These are phyloP conservation scores for Caradrina kadenii DNA, from an alignment of 2,888 invertebrate genomes.

Conservation along the genomic window DNA sequence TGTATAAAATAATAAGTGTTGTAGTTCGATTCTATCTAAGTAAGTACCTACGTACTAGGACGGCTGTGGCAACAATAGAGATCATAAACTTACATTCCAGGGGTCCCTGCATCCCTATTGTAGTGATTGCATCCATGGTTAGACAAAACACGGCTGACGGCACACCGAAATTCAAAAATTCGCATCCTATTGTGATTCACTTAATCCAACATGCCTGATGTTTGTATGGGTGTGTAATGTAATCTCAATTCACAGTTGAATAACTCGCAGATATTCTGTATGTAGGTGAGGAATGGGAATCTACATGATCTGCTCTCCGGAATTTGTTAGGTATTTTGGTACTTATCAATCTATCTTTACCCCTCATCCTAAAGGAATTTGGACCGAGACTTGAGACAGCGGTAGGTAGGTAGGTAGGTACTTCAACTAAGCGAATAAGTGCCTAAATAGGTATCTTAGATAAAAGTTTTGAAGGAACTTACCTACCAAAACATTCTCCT, in stretches of 20 bases:
- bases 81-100: constrained; percentile 9
- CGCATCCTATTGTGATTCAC: constrained; percentile 35
- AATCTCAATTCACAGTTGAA: constrained; percentile 42
- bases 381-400: neutral
- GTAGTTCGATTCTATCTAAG: neutral
- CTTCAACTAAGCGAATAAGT: neutral
- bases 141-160: constrained; percentile 15
- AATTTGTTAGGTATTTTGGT: neutral
- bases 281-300: constrained; percentile 1
- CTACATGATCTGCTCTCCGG: constrained; percentile 18
- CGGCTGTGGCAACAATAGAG: constrained; percentile 24
- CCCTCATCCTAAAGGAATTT: neutral
- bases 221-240: constrained; percentile 25
- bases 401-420: neutral
- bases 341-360: neutral
- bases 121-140: constrained; percentile 18
- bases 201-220: constrained; percentile 12
- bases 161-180: constrained; percentile 23
- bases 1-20: too few relatives aligned
- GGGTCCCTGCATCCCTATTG: constrained; percentile 12
- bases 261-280: constrained; percentile 32
- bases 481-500: neutral
- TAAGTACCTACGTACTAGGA: neutral
- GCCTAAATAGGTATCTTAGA: neutral
- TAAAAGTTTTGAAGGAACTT: neutral